A percentile compares a stretch with the other conserved stretches of the same genome.
Evolutionary conservation across 2,888 invertebrate species (phyloP).

Genomic region (Tridacna crocea): DNA sequence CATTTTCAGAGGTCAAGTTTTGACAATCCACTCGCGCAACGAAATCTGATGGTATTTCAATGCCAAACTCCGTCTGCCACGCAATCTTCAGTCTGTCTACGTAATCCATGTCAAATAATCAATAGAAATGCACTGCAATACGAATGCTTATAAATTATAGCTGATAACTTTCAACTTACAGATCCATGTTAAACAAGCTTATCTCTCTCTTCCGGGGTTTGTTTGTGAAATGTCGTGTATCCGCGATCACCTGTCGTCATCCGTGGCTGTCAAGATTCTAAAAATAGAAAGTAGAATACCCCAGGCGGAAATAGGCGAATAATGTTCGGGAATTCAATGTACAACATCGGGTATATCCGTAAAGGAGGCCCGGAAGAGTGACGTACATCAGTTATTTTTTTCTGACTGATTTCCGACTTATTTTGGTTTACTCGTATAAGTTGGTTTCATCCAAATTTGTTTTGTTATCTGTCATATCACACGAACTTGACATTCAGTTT

Average conservation of each 20-base stretch:
- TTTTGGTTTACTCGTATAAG: neutral
- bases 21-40: conserved; percentile 54
- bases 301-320: conserved; percentile 26
- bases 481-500: no score
- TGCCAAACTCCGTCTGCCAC: conserved; percentile 47
- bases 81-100: conserved; percentile 30
- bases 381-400: no score
- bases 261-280: conserved; percentile 18
- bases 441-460: neutral
- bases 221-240: conserved; percentile 29
- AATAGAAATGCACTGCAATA: neutral
- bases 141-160: neutral
- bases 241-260: conserved; percentile 23
- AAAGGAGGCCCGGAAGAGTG: conserved; percentile 7
- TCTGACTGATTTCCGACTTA: neutral
- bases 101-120: conserved; percentile 31
- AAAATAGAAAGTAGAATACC: conserved; percentile 28
- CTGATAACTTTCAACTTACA: neutral
- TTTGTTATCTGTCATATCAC: no score
- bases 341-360: conserved; percentile 28
- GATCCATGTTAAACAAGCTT: neutral
- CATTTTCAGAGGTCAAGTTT: conserved; percentile 33
- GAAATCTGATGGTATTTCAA: conserved; percentile 46
- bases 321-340: neutral
- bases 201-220: conserved; percentile 32